Evolutionary conservation across 2,888 invertebrate species (phyloP), one percentile per base, ranked within the genome.

Genomic region (Mesodorylaimus sp.): DNA sequence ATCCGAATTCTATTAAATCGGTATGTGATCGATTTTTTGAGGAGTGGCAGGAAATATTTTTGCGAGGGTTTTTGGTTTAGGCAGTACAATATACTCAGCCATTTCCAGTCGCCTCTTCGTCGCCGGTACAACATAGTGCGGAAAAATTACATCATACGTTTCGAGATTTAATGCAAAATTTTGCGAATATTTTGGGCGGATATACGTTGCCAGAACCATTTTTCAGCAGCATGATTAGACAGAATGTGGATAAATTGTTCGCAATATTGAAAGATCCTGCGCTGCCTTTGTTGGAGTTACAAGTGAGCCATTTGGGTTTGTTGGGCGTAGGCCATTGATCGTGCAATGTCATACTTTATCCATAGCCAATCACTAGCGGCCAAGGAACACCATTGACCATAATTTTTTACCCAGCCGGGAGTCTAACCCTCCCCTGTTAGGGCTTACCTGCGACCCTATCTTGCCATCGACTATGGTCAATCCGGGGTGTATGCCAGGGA

Each of bases 131-230:
- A 2, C 58, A 59, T 2, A 62, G 62, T 47, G 81, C 84, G 0
- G 86, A 88, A 60, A 91, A 89, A 64, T 72, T 93, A 0, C 87
- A 91, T 65, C 83, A 89, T 59, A 77, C 84, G 1, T 89, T 89
- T 66, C 79, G 77, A 59, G 77, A 76, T 51, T 80, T 78, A 59
- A 76, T 81, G 56, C 70, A 74, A 0, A 77, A 83, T 54, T 69
- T 95, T 57, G 89, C 91, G 65, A 88, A 91, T 65, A 83, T 89
- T 0, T 70, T 99, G 5, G 80, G 80, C 36, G 95, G 89, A 69
- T 71, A 73, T 67, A 61, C 66, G 13, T 60, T 72, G 25, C 70
- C 73, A 1, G 73, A 73, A 45, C 71, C 72, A 2, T 68, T 70
- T 60, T 73, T 71, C 59, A 62, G 59, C 3, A 54, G 61, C 23